Evolutionary conservation across 2,797 vertebrate species (phyloP).

Genomic region (Lates japonicus): DNA sequence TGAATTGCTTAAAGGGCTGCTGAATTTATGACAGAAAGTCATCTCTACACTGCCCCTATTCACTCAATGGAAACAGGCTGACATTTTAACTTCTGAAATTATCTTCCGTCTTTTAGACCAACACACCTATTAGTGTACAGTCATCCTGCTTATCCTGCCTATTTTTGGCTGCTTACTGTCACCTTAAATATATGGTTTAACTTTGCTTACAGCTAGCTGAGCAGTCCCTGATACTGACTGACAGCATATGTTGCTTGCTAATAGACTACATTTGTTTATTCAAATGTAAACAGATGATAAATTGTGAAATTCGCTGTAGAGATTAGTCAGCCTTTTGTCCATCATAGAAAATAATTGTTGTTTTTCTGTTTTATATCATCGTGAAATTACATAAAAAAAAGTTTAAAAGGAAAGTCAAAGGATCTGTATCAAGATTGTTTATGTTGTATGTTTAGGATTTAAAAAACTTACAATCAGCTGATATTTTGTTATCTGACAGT

Average conservation of each 20-base stretch:
- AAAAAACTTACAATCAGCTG: too few species aligned
- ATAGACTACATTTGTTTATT: neutral
- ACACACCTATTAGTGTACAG: neutral
- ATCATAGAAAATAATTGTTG: neutral
- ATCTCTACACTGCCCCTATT: slow-evolving; percentile 7
- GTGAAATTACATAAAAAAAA: neutral
- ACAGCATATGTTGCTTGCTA: neutral
- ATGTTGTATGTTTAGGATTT: too few species aligned
- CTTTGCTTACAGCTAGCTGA: too few species aligned
- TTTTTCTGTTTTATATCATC: neutral
- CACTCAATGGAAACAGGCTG: slow-evolving; percentile 9
- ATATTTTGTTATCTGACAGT: too few species aligned
- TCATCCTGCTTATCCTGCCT: slow-evolving; percentile 6
- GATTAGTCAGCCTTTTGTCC: too few species aligned
- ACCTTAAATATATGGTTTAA: neutral
- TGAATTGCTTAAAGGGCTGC: neutral
- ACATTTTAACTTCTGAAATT: slow-evolving; percentile 12
- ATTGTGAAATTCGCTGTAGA: neutral
- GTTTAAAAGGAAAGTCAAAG: too few species aligned
- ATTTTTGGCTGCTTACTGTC: neutral
- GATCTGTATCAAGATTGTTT: too few species aligned
- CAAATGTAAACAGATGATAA: neutral
- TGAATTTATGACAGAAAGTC: neutral
- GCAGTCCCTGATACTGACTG: neutral
- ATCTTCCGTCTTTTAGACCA: neutral